Conservation (phyloP, 2,888 invertebrate species). For the Lasioglossum villosulum region DNA sequence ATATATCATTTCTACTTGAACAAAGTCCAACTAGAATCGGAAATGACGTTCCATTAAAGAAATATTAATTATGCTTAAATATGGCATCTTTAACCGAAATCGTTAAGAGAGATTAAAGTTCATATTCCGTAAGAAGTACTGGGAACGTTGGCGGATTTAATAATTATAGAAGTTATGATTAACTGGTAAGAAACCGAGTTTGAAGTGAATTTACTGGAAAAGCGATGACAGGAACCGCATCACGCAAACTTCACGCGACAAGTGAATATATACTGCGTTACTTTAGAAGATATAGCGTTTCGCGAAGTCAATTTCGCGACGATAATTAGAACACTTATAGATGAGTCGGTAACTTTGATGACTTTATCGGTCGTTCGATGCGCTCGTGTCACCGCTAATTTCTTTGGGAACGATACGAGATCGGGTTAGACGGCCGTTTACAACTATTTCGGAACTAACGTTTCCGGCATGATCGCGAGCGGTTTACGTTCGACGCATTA, state of each 20-base stretch:
- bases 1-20: not conserved
- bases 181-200: conserved; percentile 11
- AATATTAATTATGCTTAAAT: not conserved
- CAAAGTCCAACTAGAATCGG: not conserved
- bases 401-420: not conserved
- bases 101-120: not conserved
- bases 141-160: not conserved
- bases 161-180: not conserved
- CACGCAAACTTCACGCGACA: conserved; percentile 18
- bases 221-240: conserved; percentile 1
- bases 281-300: not conserved
- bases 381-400: conserved; percentile 14
- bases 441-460: not conserved
- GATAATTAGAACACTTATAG: conserved; percentile 7
- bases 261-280: not conserved
- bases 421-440: not conserved
- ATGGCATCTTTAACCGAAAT: not conserved
- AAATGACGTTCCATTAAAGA: not conserved
- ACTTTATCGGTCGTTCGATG: conserved; percentile 17
- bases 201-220: not conserved
- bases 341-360: conserved; percentile 21
- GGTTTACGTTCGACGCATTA: not conserved
- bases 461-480: not conserved
- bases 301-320: conserved; percentile 6
- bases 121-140: not conserved